Conservation (phyloP, 53 echinoderm and acorn worm genomes). For the Echinometra lucunter region DNA sequence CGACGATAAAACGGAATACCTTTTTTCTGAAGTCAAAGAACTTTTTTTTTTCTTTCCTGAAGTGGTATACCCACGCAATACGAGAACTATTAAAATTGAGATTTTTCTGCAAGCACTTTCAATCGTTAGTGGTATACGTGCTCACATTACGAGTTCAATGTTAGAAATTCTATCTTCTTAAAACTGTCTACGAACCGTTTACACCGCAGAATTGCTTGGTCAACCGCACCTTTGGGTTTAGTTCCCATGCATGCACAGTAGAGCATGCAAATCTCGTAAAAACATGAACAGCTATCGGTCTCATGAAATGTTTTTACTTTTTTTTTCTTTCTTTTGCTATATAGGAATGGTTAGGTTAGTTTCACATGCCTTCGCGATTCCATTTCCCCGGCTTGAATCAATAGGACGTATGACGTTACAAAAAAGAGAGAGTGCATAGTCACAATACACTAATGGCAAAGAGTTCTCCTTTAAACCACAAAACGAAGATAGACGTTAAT, state of each 20-base stretch:
- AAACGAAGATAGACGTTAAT: background rate
- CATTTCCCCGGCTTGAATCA: background rate
- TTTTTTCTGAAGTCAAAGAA: background rate
- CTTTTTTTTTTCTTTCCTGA: background rate
- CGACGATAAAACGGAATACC: background rate
- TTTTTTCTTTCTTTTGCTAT: too few species aligned
- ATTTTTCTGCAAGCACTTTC: background rate
- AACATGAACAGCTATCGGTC: background rate
- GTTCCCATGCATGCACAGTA: background rate
- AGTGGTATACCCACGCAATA: constrained; percentile 2
- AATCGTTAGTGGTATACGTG: constrained; percentile 16
- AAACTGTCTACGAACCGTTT: background rate
- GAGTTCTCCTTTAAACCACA: background rate
- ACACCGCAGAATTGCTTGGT: background rate
- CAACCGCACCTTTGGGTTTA: background rate
- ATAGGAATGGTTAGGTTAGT: background rate
- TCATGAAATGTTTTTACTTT: background rate
- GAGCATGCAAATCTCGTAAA: background rate
- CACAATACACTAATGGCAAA: background rate
- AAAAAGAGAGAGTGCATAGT: background rate
- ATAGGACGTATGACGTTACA: background rate
- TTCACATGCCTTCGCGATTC: background rate
- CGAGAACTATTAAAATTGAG: background rate
- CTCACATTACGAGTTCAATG: constrained; percentile 10
- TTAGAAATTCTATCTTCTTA: constrained; percentile 29